Evolutionary conservation across 2,888 invertebrate species (phyloP).

Genomic region (Palloptera scutellata): DNA sequence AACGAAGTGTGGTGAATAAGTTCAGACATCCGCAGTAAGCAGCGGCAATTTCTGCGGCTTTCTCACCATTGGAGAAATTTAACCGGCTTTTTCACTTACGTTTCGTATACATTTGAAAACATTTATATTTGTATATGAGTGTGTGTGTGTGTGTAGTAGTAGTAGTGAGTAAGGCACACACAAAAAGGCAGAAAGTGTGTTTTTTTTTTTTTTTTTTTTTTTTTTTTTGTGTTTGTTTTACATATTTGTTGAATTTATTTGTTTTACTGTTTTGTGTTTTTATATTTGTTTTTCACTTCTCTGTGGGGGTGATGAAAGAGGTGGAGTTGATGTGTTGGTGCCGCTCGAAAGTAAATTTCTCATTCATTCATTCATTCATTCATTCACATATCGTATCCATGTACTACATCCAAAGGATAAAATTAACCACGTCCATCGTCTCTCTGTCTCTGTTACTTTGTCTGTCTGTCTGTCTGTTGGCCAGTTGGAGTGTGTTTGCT

Average conservation of each 20-base stretch:
- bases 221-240: constrained; percentile 9
- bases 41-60: too few relatives aligned
- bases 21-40: not conserved
- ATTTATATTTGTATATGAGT: constrained; percentile 1
- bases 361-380: constrained; percentile 12
- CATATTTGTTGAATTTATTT: constrained; percentile 11
- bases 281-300: not conserved
- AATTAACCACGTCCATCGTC: not conserved
- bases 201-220: not conserved
- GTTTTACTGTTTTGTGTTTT: constrained; percentile 16
- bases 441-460: constrained; percentile 1
- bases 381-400: not conserved
- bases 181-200: too few relatives aligned
- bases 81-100: constrained; percentile 4
- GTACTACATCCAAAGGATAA: not conserved
- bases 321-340: not conserved
- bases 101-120: not conserved
- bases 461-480: constrained; percentile 7
- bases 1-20: not conserved
- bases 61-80: constrained; percentile 12
- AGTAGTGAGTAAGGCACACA: not conserved
- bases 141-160: constrained; percentile 9
- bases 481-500: not conserved
- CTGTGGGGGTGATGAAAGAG: too few relatives aligned
- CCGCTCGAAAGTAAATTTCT: not conserved